phyloP scores from a whole-genome alignment of 2,113 vertebrate genomes.

The Melanerpes aurifrons region DNA sequence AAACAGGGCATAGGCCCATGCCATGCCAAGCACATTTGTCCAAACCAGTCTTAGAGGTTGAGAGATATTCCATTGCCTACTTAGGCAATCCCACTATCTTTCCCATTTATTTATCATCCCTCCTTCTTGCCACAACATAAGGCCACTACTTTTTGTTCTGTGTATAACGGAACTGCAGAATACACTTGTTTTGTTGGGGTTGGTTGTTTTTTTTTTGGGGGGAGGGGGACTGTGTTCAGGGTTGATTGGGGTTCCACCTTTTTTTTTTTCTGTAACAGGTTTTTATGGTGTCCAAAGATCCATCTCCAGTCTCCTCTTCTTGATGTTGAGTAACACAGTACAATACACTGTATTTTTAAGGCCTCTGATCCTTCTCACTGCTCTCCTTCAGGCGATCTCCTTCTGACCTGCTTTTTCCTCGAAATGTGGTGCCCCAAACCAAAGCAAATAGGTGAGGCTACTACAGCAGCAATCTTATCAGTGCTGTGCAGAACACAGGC shows the following conservation, averaged over 20 bases:
- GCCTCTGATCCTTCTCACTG: neutral
- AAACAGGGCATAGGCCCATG: neutral
- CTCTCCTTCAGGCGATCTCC: neutral
- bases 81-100: neutral
- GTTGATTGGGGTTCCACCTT: rapidly evolving
- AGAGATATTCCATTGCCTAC: neutral
- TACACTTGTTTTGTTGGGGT: neutral
- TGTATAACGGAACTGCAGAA: neutral
- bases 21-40: neutral
- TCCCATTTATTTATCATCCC: neutral
- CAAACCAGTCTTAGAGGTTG: neutral
- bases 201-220: neutral
- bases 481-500: neutral
- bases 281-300: neutral
- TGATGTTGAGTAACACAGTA: neutral
- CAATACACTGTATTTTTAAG: neutral
- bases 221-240: neutral
- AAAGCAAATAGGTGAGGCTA: neutral
- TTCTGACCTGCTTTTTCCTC: neutral
- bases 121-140: neutral
- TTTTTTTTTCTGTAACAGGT: neutral
- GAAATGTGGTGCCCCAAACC: neutral
- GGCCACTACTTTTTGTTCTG: neutral
- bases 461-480: constrained; percentile 1
- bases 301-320: neutral